Conservation (phyloP, 2,797 vertebrate species). For the Channa striata region DNA sequence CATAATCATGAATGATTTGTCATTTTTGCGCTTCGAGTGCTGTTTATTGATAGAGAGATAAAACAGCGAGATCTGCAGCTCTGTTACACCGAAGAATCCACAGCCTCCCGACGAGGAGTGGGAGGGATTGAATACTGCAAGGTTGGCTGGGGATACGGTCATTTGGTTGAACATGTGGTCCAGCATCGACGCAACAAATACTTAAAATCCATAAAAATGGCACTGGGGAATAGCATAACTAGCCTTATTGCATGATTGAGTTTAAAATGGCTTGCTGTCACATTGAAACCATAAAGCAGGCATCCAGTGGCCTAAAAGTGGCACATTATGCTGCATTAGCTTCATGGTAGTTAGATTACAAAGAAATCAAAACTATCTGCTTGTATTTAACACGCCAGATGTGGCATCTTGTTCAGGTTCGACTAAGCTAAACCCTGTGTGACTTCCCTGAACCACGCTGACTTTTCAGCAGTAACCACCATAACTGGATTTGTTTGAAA, state of each 20-base stretch:
- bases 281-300: conserved; percentile 6
- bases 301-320: not conserved
- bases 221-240: not conserved
- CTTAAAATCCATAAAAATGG: not conserved
- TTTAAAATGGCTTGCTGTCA: conserved; percentile 13
- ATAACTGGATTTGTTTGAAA: not conserved
- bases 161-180: conserved; percentile 10
- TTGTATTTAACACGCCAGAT: not conserved
- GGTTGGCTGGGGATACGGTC: conserved; percentile 33
- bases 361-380: rapidly evolving
- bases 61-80: not conserved
- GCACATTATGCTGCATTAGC: not conserved
- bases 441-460: not conserved
- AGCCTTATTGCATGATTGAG: not conserved
- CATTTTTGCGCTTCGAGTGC: not conserved
- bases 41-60: not conserved
- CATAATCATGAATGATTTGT: rapidly evolving
- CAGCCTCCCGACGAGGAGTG: conserved; percentile 36
- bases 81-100: conserved; percentile 39
- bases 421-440: not conserved
- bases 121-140: conserved; percentile 55
- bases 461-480: not conserved
- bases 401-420: not conserved
- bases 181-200: not conserved
- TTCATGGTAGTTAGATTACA: too few species aligned